Percentiles rank a stretch among this genome's conserved stretches.
These are phyloP conservation scores for Emydocephalus ijimae DNA, from an alignment of 2,113 vertebrate species.

Conservation along the genomic window DNA sequence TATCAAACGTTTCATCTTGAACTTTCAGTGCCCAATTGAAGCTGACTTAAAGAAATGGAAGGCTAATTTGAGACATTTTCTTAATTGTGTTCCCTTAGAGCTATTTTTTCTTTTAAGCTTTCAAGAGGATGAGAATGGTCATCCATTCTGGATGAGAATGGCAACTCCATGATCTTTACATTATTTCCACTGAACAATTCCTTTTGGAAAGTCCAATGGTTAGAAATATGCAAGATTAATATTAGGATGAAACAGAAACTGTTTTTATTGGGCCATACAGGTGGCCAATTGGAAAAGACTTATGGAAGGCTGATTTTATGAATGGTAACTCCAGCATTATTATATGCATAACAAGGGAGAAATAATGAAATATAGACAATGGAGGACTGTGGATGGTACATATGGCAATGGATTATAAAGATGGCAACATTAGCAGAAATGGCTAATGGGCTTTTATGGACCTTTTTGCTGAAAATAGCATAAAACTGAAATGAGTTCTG, in stretches of 20 bases:
- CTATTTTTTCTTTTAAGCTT: not conserved
- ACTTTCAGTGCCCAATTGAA: not conserved
- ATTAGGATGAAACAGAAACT: not conserved
- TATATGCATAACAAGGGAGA: not conserved
- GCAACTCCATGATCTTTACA: not conserved
- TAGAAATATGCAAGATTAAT: not conserved
- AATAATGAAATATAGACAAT: not conserved
- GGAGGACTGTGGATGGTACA: not conserved
- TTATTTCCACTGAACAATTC: not conserved
- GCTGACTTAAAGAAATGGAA: not conserved
- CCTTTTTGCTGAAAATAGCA: not conserved
- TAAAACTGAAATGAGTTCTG: not conserved
- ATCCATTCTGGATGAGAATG: not conserved
- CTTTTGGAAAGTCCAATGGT: not conserved
- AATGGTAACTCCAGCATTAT: not conserved
- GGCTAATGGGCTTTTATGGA: not conserved
- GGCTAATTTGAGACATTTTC: not conserved
- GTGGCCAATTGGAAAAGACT: not conserved
- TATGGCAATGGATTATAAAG: not conserved
- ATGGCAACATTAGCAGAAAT: not conserved
- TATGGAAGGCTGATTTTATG: not conserved
- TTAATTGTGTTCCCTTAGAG: not conserved
- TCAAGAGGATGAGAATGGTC: not conserved
- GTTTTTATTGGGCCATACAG: not conserved
- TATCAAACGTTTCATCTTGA: too few species aligned